Conservation (phyloP, 2,113 vertebrate species). For the Clarias macrocephalus region DNA sequence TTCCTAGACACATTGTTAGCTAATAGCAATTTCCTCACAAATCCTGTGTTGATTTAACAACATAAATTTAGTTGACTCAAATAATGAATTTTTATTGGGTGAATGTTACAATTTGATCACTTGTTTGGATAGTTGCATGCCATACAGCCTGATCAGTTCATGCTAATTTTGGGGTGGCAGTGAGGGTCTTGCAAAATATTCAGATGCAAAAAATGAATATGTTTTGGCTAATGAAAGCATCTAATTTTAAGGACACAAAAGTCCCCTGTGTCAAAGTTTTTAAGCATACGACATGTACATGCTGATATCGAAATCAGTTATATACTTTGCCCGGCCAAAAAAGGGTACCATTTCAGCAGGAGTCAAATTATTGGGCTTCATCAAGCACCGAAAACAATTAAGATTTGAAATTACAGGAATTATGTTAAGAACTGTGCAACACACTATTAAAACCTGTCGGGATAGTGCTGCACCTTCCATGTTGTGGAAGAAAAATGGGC, state of each 20-base stretch:
- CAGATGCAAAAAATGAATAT: not conserved
- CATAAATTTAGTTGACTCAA: too few relatives aligned
- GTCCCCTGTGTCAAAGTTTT: not conserved
- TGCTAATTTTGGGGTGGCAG: too few relatives aligned
- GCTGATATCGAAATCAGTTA: not conserved
- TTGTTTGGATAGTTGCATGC: not conserved
- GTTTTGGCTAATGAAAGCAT: not conserved
- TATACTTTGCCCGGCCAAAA: not conserved
- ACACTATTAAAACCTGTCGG: too few relatives aligned
- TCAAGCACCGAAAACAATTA: not conserved
- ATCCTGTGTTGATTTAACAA: too few relatives aligned
- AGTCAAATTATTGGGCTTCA: too few relatives aligned
- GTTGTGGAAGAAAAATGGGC: too few relatives aligned
- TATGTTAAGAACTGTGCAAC: too few relatives aligned
- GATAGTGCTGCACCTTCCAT: too few relatives aligned
- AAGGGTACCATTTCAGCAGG: too few relatives aligned
- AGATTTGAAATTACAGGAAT: too few relatives aligned
- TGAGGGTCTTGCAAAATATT: not conserved
- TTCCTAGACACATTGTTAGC: not conserved
- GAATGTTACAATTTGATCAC: not conserved
- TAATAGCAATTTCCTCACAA: not conserved
- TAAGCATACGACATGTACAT: not conserved
- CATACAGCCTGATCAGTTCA: not conserved
- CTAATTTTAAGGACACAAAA: not conserved
- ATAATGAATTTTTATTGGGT: not conserved